These are phyloP conservation scores for Macquaria ambigua DNA, from an alignment of 2,113 vertebrate species.

Conservation along the genomic window DNA sequence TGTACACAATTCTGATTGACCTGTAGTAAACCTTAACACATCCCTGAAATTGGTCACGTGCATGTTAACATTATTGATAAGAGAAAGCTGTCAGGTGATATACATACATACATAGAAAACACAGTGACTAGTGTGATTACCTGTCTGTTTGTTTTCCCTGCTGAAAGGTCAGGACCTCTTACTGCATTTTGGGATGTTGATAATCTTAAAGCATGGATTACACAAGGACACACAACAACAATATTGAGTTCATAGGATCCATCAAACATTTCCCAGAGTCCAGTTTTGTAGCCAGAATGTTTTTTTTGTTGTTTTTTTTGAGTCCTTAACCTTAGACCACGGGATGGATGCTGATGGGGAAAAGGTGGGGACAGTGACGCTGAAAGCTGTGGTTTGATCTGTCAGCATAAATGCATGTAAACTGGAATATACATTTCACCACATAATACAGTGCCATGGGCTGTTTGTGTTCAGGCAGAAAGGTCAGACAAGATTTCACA, in stretches of 20 bases:
- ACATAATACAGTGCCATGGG: neutral
- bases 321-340: neutral
- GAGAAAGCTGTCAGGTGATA: constrained; percentile 12
- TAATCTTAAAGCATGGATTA: neutral
- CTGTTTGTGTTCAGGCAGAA: neutral
- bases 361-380: neutral
- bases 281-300: neutral
- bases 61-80: neutral
- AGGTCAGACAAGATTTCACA: constrained; percentile 11
- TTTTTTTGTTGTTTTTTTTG: neutral
- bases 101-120: neutral
- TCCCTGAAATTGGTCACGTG: neutral
- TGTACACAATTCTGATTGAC: neutral
- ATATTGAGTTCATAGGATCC: neutral
- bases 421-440: neutral
- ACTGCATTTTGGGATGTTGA: neutral
- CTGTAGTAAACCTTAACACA: neutral
- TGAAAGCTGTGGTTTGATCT: neutral
- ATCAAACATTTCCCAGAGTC: neutral
- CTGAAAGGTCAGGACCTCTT: neutral
- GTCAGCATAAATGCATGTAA: too few species aligned
- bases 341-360: neutral
- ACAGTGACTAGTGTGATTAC: neutral
- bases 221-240: neutral
- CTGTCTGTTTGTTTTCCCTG: neutral